Percentiles rank a stretch among this genome's conserved stretches.
Conservation (phyloP, 2,888 invertebrate species). For the Mimas tiliae region DNA sequence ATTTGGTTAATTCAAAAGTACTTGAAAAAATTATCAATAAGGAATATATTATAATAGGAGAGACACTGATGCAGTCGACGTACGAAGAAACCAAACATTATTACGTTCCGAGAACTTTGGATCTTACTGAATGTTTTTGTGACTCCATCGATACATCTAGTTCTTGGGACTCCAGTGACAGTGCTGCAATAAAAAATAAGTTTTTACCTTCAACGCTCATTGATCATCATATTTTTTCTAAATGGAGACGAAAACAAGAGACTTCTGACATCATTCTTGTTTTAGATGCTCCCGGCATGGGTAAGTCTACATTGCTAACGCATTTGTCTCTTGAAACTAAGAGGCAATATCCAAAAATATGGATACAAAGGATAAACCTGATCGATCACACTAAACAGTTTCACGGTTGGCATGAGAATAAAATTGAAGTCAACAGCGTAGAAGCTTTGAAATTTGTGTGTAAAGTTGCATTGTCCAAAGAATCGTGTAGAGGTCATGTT, state of each 20-base stretch:
- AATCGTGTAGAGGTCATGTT: not conserved
- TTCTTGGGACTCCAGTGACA: not conserved
- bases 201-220: not conserved
- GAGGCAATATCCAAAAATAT: conserved; percentile 21
- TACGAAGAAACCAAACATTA: conserved; percentile 28
- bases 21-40: conserved; percentile 25
- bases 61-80: conserved; percentile 11
- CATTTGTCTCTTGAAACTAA: conserved; percentile 30
- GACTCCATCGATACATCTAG: not conserved
- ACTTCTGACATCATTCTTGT: conserved; percentile 20
- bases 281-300: conserved; percentile 30
- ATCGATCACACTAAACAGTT: conserved; percentile 27
- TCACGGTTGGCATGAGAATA: conserved; percentile 22
- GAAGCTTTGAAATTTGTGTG: conserved; percentile 28
- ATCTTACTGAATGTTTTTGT: too few species aligned
- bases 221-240: not conserved
- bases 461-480: conserved; percentile 9
- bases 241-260: not conserved
- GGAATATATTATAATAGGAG: conserved; percentile 21
- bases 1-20: conserved; percentile 22
- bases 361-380: conserved; percentile 31
- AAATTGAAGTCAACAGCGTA: conserved; percentile 9
- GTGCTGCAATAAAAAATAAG: not conserved
- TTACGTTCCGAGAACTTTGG: conserved; percentile 21
- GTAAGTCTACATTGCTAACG: conserved; percentile 30